A percentile compares a stretch with the other conserved stretches of the same genome.
Conservation (phyloP, 1,140 invertebrate genomes). For the Lepidotrigona ventralis region DNA sequence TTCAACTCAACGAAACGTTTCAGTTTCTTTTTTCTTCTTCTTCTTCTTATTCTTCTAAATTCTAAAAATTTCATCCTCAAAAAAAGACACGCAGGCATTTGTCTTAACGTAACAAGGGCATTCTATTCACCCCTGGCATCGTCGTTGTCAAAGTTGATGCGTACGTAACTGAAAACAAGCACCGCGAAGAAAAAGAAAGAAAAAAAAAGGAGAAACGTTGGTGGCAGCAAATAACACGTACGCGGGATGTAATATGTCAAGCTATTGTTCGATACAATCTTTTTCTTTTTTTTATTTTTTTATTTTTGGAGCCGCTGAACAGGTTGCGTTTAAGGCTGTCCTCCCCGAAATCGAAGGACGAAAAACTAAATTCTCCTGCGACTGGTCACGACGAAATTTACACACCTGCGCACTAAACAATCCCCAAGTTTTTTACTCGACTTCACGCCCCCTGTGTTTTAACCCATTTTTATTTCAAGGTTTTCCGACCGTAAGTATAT, state of each 20-base stretch:
- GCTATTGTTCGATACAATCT: constrained; percentile 19
- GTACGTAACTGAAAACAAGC: too few relatives aligned
- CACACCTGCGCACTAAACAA: constrained; percentile 56
- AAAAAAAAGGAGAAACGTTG: constrained; percentile 65
- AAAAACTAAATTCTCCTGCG: constrained; percentile 42
- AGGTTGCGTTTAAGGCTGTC: constrained; percentile 15
- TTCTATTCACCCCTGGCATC: constrained; percentile 11
- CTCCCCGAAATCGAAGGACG: not conserved
- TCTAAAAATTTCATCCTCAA: not conserved
- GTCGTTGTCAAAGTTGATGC: not conserved
- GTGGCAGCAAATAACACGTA: constrained; percentile 79
- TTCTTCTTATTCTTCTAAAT: not conserved
- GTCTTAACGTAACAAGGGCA: not conserved
- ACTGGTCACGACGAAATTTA: constrained; percentile 47
- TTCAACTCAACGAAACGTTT: too few relatives aligned
- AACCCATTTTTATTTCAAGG: constrained; percentile 53
- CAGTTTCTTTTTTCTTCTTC: too few relatives aligned
- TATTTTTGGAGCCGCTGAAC: not conserved
- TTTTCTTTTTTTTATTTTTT: constrained; percentile 1
- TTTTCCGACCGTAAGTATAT: constrained; percentile 61
- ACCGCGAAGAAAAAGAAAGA: not conserved
- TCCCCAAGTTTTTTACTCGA: constrained; percentile 36
- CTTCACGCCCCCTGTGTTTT: constrained; percentile 18
- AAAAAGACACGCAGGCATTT: too few relatives aligned
- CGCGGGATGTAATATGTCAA: constrained; percentile 11